Conservation (phyloP, 2,797 vertebrate genomes). For the Liparis tanakae region DNA sequence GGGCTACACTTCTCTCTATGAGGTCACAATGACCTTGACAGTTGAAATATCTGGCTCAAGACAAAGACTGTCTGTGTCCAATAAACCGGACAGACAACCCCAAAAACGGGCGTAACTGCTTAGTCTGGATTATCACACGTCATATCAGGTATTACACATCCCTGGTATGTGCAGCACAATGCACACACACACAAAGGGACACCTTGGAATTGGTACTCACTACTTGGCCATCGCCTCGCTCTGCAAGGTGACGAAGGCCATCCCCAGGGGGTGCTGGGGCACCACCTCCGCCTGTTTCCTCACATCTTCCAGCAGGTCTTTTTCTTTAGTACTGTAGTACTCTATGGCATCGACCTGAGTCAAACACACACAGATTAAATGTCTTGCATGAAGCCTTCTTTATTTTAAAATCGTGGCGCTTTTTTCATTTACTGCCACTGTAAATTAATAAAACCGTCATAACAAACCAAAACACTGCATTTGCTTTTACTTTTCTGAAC, state of each 20-base stretch:
- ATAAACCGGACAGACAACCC: background rate
- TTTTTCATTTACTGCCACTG: background rate
- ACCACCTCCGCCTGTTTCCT: conserved; percentile 75
- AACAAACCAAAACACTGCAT: background rate
- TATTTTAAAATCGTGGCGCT: background rate
- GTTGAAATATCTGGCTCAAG: background rate
- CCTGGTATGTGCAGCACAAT: background rate
- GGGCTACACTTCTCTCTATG: background rate
- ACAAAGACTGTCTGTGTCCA: background rate
- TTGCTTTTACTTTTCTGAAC: background rate
- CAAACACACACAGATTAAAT: conserved; percentile 10
- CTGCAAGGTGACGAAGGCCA: conserved; percentile 94
- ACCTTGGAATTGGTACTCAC: conserved; percentile 82
- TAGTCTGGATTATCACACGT: background rate
- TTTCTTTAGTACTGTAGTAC: conserved; percentile 85
- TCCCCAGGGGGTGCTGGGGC: conserved; percentile 85
- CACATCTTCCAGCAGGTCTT: conserved; percentile 80
- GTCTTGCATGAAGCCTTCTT: background rate
- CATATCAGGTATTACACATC: background rate
- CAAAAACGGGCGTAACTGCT: background rate
- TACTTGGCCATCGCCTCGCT: conserved; percentile 90
- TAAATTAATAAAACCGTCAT: background rate
- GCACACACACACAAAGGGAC: background rate
- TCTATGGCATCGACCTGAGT: conserved; percentile 91
- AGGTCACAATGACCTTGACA: too few relatives aligned